Percentiles rank a stretch among this genome's conserved stretches.
Evolutionary conservation across 2,797 vertebrate genomes (phyloP).

Genomic region (Pachyuromys duprasi): DNA sequence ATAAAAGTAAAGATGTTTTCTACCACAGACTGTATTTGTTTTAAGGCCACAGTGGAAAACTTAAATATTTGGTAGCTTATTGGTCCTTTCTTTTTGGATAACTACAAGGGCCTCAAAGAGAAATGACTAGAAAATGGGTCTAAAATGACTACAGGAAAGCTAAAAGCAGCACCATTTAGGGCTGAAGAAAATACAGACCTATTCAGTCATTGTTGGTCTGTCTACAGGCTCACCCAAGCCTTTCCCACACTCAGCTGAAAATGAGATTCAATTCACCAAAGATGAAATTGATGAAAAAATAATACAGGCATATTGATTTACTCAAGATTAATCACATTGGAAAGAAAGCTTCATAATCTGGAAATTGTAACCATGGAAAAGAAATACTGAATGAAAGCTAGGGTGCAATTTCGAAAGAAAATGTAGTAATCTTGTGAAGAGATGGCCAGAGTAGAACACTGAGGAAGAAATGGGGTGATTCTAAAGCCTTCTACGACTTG

Average conservation of each 20-base stretch:
- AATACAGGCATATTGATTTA: constrained; percentile 38
- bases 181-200: neutral
- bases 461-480: neutral
- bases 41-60: constrained; percentile 40
- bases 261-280: constrained; percentile 51
- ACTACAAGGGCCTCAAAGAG: neutral
- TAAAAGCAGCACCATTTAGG: neutral
- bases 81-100: constrained; percentile 23
- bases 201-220: neutral
- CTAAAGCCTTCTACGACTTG: neutral
- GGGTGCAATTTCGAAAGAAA: constrained; percentile 45
- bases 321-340: constrained; percentile 48
- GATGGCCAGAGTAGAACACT: neutral
- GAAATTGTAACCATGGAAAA: constrained; percentile 42
- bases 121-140: neutral
- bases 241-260: constrained; percentile 9
- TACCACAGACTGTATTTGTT: constrained; percentile 1
- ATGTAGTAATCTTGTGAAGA: constrained; percentile 13
- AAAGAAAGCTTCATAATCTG: constrained; percentile 60
- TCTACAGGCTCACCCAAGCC: neutral
- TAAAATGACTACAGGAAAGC: neutral
- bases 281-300: constrained; percentile 59
- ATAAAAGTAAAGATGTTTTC: neutral
- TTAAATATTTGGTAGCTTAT: neutral
- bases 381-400: neutral